Evolutionary conservation across 1,140 invertebrate species (phyloP), one percentile per base, ranked within the genome.

Genomic region (Cherax destructor): DNA sequence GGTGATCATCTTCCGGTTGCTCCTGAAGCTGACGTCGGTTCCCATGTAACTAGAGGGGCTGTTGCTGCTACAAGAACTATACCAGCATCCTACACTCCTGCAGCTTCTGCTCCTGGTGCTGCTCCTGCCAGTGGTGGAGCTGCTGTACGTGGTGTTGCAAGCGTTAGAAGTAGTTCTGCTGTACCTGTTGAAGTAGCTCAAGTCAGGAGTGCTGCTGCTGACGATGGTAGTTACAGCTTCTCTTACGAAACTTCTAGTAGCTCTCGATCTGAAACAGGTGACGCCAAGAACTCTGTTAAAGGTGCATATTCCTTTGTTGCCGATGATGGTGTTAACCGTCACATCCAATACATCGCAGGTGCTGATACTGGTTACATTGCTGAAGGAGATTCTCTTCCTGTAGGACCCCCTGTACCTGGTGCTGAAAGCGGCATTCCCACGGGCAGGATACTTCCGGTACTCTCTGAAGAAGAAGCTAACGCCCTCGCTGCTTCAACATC

Each of bases 221-320:
- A 78, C 49, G 88, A 90, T 69, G 88, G 88, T 56, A 90, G 88
- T 50, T 90, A 90, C 88, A 83, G 80, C 56, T 90, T 90, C 59
- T 74, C 81, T 1, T 90, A 90, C 41, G 50, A 77, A 5, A 90
- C 80, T n/a, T 56, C 56, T 41, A 83, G 59, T 18, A 90, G 81
- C 41, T 90, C 88, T 9, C 80, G 88, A 4, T 47, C 41, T 13
- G 81, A 90, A 41, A 61, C 69, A 49, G 81, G 47, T 7, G 88
- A 84, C 21, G 69, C 80, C 50, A 30, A 61, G 1, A 90, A 90
- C 21, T 74, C 80, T 59, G 88, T 90, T 24, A 83, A 3, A 11
- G 88, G 80, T 84, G 59, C 18, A 47, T 90, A 90, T 83, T 83
- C 88, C 18, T 90, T 83, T 21, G 21, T 76, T 24, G 81, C 80